Base-by-base conservation (phyloP, 2,113 vertebrate genomes). In the Albula goreensis region DNA sequence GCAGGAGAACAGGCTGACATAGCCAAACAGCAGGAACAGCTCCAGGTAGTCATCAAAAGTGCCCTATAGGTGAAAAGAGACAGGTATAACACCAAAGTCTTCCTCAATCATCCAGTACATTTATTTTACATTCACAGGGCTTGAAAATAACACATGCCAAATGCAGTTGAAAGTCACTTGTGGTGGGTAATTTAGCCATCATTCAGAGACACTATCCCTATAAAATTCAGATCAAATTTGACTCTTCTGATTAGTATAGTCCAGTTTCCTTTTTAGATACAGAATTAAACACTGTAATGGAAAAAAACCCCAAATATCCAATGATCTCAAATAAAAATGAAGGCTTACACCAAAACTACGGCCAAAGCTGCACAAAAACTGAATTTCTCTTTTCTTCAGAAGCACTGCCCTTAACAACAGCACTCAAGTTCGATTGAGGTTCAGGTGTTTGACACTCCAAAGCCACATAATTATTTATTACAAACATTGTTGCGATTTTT, bases 21-120 rank as follows among this genome's bases (percentile, higher is more conserved):
- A 99, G 17, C 98, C 98, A 74, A 99, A 99, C 63, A 98, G 96
- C 83, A 99, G 94, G 91, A 99, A 99, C 19, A 98, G 89, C 90
- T 99, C 98, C 93, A 99, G 91, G 92, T 99, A 99, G 90, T 99
- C 98, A 88, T 99, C 98, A 89, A 99, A 99, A 11, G 98, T 99
- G 0, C 98, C 98, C 98, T 99, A 90, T 92, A 66, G 93, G 86
- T 49, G 60, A 63, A 41, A 41, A 41, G 1, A 78, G 50, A 86
- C 31, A 0, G 84, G 82, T n/a, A 56, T 25, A 7, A 85, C 82
- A 82, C 77, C 50, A 74, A 74, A 74, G n/a, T n/a, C 22, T 74
- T 31, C 7, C 31, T 74, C 70, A 8, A 25, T 31, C 19, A 22
- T 5, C n/a, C 70, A 74, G 70, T 10, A 74, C 53, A 56, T 2